These are phyloP conservation scores for Prochilodus magdalenae DNA, from an alignment of 2,113 vertebrate genomes.

Conservation along the genomic window DNA sequence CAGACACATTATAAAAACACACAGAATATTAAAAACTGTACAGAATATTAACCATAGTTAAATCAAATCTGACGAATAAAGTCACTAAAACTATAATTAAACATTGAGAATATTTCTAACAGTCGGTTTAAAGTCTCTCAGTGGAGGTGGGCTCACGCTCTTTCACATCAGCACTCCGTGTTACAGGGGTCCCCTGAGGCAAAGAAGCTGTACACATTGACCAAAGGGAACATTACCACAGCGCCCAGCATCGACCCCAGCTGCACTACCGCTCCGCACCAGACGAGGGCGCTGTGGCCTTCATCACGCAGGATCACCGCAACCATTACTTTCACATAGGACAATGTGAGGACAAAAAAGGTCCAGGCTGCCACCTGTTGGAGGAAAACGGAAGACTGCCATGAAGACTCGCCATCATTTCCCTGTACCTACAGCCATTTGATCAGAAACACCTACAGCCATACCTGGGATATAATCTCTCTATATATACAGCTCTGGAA, in stretches of 20 bases:
- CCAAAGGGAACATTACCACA: slow-evolving; percentile 80
- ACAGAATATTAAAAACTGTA: too few relatives aligned
- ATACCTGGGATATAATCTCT: too few relatives aligned
- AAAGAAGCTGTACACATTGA: slow-evolving; percentile 77
- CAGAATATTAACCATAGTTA: too few relatives aligned
- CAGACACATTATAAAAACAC: too few relatives aligned
- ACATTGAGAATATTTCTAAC: too few relatives aligned
- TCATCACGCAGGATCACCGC: slow-evolving; percentile 81
- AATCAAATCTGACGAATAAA: too few relatives aligned
- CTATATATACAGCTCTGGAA: too few relatives aligned
- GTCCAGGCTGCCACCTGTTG: slow-evolving; percentile 79
- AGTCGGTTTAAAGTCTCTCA: too few relatives aligned
- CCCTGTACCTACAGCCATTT: too few relatives aligned
- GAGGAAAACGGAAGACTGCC: neutral
- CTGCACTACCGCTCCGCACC: slow-evolving; percentile 84
- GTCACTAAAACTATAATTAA: too few relatives aligned
- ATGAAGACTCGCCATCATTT: neutral
- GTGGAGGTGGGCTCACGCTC: too few relatives aligned
- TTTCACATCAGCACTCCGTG: slow-evolving; percentile 63
- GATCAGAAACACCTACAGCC: too few relatives aligned
- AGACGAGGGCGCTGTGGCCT: slow-evolving; percentile 83
- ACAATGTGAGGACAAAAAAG: slow-evolving; percentile 77
- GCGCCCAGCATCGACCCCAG: slow-evolving; percentile 84
- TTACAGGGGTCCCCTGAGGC: slow-evolving; percentile 79
- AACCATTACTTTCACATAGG: slow-evolving; percentile 85